A percentile compares a stretch with the other conserved stretches of the same genome.
phyloP scores from a whole-genome alignment of 2,888 invertebrate species.

The Torymus texanus region DNA sequence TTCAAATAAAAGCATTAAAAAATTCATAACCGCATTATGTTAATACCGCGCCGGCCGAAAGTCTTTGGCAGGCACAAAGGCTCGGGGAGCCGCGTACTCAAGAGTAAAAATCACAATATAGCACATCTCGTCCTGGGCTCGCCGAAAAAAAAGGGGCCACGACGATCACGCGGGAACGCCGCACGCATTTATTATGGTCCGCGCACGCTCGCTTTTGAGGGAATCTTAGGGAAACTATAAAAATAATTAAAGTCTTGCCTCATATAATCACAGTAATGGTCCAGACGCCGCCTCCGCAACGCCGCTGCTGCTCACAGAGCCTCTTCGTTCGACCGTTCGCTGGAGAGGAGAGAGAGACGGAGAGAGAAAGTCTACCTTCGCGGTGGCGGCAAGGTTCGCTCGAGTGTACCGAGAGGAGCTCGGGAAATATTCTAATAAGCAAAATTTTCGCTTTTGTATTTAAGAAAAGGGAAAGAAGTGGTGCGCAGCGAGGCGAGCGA shows the following conservation, averaged over 20 bases:
- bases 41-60: constrained; percentile 23
- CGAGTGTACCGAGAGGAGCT: constrained; percentile 61
- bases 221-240: constrained; percentile 59
- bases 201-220: constrained; percentile 27
- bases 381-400: constrained; percentile 56
- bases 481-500: constrained; percentile 57
- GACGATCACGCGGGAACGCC: constrained; percentile 33
- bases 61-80: constrained; percentile 26
- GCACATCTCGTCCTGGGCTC: neutral
- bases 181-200: constrained; percentile 37
- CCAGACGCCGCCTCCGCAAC: constrained; percentile 58
- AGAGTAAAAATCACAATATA: constrained; percentile 42
- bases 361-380: constrained; percentile 29
- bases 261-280: constrained; percentile 71
- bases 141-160: neutral
- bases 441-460: constrained; percentile 73
- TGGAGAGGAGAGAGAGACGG: constrained; percentile 16
- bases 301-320: no score
- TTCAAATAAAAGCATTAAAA: neutral
- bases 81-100: neutral
- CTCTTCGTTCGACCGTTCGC: no score
- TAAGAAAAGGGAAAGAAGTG: constrained; percentile 71
- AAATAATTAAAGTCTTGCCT: constrained; percentile 68
- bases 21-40: constrained; percentile 16
- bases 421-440: constrained; percentile 73